Percentiles rank a stretch among this genome's conserved stretches.
Evolutionary conservation across 1,140 invertebrate genomes (phyloP).

Genomic region (Ladona fulva): DNA sequence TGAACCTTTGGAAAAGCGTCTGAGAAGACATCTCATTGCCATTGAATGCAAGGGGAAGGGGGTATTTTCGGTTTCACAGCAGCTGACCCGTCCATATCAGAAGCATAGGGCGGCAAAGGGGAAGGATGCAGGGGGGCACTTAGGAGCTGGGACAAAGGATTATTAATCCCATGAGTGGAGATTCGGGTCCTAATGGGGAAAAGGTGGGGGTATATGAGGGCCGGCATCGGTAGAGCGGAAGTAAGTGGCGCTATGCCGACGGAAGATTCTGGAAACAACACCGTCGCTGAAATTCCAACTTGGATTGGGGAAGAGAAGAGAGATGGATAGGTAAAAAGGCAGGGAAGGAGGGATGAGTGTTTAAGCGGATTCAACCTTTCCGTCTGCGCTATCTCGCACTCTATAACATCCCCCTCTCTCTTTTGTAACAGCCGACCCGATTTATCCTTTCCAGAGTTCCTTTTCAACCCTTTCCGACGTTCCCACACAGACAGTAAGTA

Average conservation of each 20-base stretch:
- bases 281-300: background rate
- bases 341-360: background rate
- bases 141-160: background rate
- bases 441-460: background rate
- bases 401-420: background rate
- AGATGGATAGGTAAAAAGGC: background rate
- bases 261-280: background rate
- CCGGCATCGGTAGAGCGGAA: background rate
- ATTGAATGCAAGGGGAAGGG: background rate
- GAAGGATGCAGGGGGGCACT: background rate
- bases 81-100: conserved; percentile 1
- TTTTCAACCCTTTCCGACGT: background rate
- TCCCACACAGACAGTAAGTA: background rate
- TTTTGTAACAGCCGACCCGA: background rate
- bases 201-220: background rate
- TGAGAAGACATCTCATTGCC: background rate
- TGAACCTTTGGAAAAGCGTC: background rate
- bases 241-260: background rate
- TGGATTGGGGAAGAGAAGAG: background rate
- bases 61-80: background rate
- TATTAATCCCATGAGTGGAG: background rate
- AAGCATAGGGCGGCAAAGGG: background rate
- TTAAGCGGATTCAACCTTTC: background rate
- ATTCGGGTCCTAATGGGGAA: background rate
- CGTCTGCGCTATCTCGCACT: background rate